These are phyloP conservation scores for Nyctereutes procyonoides DNA, from an alignment of 2,113 vertebrate species.

Conservation along the genomic window DNA sequence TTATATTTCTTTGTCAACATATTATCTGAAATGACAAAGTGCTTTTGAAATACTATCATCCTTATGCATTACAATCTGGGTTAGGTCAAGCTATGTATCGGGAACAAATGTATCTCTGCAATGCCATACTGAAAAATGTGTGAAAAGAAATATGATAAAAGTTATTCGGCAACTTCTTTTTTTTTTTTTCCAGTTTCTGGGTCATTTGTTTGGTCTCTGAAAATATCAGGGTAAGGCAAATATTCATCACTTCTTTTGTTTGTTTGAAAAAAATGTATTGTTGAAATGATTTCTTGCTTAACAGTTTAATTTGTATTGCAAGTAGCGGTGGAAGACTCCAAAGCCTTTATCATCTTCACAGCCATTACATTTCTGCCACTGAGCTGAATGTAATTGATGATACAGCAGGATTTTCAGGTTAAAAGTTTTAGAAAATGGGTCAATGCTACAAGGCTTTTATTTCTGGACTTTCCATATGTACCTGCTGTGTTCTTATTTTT, in stretches of 20 bases:
- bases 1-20: slow-evolving; percentile 52
- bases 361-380: neutral
- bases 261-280: slow-evolving; percentile 48
- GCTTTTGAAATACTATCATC: slow-evolving; percentile 75
- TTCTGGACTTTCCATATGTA: neutral
- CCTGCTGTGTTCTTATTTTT: neutral
- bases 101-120: slow-evolving; percentile 66
- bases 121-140: slow-evolving; percentile 64
- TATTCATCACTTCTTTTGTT: slow-evolving; percentile 61
- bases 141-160: slow-evolving; percentile 75
- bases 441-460: slow-evolving; percentile 56
- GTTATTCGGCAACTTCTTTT: slow-evolving; percentile 43
- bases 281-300: slow-evolving; percentile 35
- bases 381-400: slow-evolving; percentile 58
- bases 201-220: slow-evolving; percentile 81
- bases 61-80: slow-evolving; percentile 65
- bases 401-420: slow-evolving; percentile 46
- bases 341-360: slow-evolving; percentile 53
- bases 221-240: slow-evolving; percentile 76
- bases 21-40: slow-evolving; percentile 72
- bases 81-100: slow-evolving; percentile 76
- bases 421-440: slow-evolving; percentile 62
- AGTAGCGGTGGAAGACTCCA: slow-evolving; percentile 37
- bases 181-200: slow-evolving; percentile 68
- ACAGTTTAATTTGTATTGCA: slow-evolving; percentile 59